A percentile compares a stretch with the other conserved stretches of the same genome.
phyloP scores from a whole-genome alignment of 2,888 invertebrate species.

The Ochropleura leucogaster region DNA sequence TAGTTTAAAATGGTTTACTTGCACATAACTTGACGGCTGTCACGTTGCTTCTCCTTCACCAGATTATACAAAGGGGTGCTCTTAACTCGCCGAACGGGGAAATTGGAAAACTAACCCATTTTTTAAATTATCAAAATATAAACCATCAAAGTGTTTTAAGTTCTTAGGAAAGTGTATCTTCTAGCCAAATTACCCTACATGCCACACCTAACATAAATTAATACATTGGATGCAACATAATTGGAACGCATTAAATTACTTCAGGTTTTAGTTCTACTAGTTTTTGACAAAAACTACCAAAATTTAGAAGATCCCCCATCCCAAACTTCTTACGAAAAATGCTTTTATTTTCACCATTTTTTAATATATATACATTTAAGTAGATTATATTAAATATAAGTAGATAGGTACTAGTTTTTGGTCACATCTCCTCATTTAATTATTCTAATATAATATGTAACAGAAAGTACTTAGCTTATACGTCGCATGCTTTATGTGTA shows the following conservation, averaged over 20 bases:
- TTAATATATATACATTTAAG: not conserved
- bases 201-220: not conserved
- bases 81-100: not conserved
- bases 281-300: conserved; percentile 1
- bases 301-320: not conserved
- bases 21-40: conserved; percentile 41
- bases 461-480: conserved; percentile 6
- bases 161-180: not conserved
- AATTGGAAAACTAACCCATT: conserved; percentile 5
- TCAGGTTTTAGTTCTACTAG: not conserved
- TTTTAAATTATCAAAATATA: not conserved
- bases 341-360: not conserved
- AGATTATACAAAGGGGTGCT: not conserved
- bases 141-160: not conserved
- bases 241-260: not conserved
- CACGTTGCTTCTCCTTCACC: conserved; percentile 30
- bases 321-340: not conserved
- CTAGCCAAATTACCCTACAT: not conserved
- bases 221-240: not conserved
- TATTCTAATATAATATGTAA: not conserved
- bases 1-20: not conserved
- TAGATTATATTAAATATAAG: not conserved
- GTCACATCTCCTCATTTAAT: not conserved
- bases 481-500: conserved; percentile 42
- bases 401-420: conserved; percentile 1